These are phyloP conservation scores for Propithecus perrieri DNA, from an alignment of 2,797 vertebrate genomes.

Conservation along the genomic window DNA sequence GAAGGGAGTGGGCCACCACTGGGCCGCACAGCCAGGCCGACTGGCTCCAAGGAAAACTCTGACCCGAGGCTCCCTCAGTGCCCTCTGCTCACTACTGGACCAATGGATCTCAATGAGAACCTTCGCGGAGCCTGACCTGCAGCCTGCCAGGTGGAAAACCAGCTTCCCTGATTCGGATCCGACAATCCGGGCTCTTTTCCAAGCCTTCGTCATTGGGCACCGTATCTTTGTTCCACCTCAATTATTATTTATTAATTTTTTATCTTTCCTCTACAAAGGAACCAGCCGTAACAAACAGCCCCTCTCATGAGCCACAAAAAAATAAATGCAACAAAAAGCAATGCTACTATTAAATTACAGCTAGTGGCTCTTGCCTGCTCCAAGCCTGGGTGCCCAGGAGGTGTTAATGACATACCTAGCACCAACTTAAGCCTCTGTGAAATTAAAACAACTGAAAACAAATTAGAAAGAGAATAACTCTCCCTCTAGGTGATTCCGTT, in stretches of 20 bases:
- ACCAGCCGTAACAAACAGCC: background rate
- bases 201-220: background rate
- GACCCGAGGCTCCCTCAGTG: background rate
- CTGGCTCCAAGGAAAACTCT: background rate
- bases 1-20: background rate
- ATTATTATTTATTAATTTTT: background rate
- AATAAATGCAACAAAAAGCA: too few species aligned
- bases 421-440: background rate
- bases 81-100: background rate
- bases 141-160: background rate
- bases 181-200: background rate
- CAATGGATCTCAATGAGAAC: background rate
- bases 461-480: background rate
- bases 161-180: background rate
- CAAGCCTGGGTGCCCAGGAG: background rate
- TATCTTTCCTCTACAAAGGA: background rate
- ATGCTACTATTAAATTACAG: background rate
- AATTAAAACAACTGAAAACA: conserved; percentile 3
- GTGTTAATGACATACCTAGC: too few species aligned
- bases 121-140: background rate
- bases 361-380: background rate
- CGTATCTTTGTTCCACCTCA: background rate
- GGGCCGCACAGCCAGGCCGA: background rate
- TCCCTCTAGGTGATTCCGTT: background rate
- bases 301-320: background rate